phyloP scores from a whole-genome alignment of 2,113 vertebrate species.

The Columba livia region DNA sequence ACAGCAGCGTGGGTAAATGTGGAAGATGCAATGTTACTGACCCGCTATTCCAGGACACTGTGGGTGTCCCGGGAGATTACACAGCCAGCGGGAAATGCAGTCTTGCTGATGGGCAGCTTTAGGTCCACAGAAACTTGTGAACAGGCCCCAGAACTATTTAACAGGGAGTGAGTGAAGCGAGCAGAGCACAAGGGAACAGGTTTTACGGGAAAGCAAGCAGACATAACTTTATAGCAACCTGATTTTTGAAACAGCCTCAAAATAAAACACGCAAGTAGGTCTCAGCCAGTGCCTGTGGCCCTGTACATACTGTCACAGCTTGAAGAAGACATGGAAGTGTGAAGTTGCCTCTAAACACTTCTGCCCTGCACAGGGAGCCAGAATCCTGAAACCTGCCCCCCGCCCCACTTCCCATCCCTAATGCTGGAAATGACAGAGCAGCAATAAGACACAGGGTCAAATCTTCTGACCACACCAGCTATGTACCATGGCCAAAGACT shows the following conservation, averaged over 20 bases:
- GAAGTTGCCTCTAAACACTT: not conserved
- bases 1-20: rapidly evolving
- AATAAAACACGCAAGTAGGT: not conserved
- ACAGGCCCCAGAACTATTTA: not conserved
- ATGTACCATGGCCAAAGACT: rapidly evolving
- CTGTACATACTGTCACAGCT: not conserved
- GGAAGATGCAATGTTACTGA: not conserved
- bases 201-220: not conserved
- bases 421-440: not conserved
- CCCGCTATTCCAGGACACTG: not conserved
- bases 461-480: not conserved
- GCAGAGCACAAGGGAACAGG: not conserved
- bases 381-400: not conserved
- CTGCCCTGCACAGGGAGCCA: not conserved
- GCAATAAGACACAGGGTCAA: not conserved
- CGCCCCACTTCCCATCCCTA: not conserved
- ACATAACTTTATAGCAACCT: not conserved
- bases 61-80: not conserved
- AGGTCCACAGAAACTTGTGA: not conserved
- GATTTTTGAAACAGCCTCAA: not conserved
- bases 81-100: not conserved
- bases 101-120: not conserved
- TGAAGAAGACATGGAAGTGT: not conserved
- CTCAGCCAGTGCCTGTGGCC: not conserved
- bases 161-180: not conserved